Percentiles rank a stretch among this genome's conserved stretches.
Evolutionary conservation across 1,140 invertebrate genomes (phyloP).

Genomic region (Drosophila takahashii): DNA sequence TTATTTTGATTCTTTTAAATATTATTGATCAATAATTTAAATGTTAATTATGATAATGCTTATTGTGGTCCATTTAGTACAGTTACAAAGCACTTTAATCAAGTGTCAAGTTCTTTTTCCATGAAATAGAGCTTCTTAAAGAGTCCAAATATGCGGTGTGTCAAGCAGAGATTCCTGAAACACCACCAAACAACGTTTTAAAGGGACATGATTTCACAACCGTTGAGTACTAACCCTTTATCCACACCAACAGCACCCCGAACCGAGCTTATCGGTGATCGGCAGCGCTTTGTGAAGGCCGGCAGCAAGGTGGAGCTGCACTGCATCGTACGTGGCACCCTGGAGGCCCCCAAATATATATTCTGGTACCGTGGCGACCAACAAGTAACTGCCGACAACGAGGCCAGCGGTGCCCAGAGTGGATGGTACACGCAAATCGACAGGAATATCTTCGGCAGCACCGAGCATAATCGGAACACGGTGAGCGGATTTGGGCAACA

Average conservation of each 20-base stretch:
- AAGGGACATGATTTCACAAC: background rate
- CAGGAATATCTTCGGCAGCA: constrained; percentile 73
- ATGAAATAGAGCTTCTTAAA: no score
- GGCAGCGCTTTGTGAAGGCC: constrained; percentile 87
- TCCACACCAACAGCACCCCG: constrained; percentile 84
- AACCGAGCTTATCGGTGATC: constrained; percentile 86
- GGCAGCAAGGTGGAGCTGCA: constrained; percentile 86
- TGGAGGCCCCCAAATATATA: constrained; percentile 87
- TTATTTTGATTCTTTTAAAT: no score
- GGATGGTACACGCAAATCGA: constrained; percentile 77
- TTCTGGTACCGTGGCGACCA: constrained; percentile 90
- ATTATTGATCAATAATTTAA: no score
- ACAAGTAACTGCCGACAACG: constrained; percentile 74
- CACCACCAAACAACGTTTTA: background rate
- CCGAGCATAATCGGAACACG: constrained; percentile 69
- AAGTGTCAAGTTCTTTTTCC: no score
- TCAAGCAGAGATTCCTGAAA: background rate
- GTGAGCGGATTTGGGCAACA: constrained; percentile 7
- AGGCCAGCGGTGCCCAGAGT: constrained; percentile 33
- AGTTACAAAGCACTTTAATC: no score
- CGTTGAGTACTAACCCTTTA: background rate
- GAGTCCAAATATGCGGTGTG: no score
- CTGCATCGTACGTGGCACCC: constrained; percentile 86
- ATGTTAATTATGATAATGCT: no score
- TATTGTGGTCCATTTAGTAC: no score